These are phyloP conservation scores for Leptinotarsa rubiginosa DNA, from an alignment of 2,888 invertebrate genomes.

Conservation along the genomic window DNA sequence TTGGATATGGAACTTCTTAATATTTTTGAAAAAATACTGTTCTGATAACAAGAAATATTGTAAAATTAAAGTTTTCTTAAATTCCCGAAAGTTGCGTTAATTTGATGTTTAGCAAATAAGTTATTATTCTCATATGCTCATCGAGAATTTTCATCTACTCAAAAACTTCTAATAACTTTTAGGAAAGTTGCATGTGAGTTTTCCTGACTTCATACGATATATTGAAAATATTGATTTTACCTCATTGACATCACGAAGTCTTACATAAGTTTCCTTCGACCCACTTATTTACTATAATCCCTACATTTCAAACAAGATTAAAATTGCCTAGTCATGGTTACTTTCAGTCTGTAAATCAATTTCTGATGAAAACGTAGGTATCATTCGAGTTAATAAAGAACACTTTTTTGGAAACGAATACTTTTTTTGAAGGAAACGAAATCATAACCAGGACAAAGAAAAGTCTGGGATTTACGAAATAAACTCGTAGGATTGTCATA, in stretches of 20 bases:
- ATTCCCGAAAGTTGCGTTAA: too few species aligned
- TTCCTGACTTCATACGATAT: background rate
- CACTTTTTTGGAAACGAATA: background rate
- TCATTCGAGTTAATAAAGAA: background rate
- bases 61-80: too few species aligned
- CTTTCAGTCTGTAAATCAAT: constrained; percentile 11
- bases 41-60: too few species aligned
- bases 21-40: too few species aligned
- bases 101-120: too few species aligned
- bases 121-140: too few species aligned
- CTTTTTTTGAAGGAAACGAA: background rate
- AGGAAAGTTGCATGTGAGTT: background rate
- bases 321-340: background rate
- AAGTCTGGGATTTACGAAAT: too few species aligned
- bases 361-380: background rate
- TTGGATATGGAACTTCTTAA: too few species aligned
- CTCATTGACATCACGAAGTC: constrained; percentile 22
- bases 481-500: too few species aligned
- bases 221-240: constrained; percentile 16
- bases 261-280: constrained; percentile 21
- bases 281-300: constrained; percentile 10
- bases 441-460: too few species aligned
- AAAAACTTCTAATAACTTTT: background rate
- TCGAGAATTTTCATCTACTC: too few species aligned
- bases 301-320: constrained; percentile 27